Base-by-base conservation (phyloP, 1,140 invertebrate species). In the Ostrea edulis region DNA sequence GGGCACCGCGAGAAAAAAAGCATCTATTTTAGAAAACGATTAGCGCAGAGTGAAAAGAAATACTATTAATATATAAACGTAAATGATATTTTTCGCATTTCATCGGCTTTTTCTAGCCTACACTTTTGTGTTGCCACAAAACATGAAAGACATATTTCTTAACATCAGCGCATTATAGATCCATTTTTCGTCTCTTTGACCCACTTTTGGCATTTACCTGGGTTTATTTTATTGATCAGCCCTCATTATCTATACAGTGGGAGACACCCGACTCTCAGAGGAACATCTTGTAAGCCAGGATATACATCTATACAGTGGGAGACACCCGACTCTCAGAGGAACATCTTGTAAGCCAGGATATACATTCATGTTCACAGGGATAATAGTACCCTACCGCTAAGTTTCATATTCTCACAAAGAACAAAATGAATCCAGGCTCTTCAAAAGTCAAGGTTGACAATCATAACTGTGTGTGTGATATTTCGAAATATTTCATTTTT, bases 81-180 rank as follows among this genome's bases (percentile, higher is more conserved):
- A 77, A 77, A 77, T 77, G 11, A 77, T 77, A 77, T 77, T 77
- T 77, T 62, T 35, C 22, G 68, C 22, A 77, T 77, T 77, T 77
- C 25, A 25, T 12, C 35, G 25, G 25, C 29, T 77, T 68, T 77
- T 77, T 22, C 29, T 29, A 25, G 68, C 68, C 68, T 35, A 77
- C 68, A 77, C 68, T 25, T 5, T 12, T 77, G 14, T 14, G 14
- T 25, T 12, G 14, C 25, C 29, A 77, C 22, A 77, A 77, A 29
- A 77, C 68, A 77, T 77, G 68, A 77, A 77, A 77, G 68, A 25
- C 29, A 77, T 35, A 77, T 77, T 77, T 77, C 29, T 35, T 9
- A 14, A 12, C 12, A 77, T 29, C 22, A 22, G 12, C 68, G 11
- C 25, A 25, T 77, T 77, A 77, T 29, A 77, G 35, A 77, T 77